Evolutionary conservation across 2,113 vertebrate species (phyloP), one percentile per base, ranked within the genome.

Genomic region (Syngnathoides biaculeatus): DNA sequence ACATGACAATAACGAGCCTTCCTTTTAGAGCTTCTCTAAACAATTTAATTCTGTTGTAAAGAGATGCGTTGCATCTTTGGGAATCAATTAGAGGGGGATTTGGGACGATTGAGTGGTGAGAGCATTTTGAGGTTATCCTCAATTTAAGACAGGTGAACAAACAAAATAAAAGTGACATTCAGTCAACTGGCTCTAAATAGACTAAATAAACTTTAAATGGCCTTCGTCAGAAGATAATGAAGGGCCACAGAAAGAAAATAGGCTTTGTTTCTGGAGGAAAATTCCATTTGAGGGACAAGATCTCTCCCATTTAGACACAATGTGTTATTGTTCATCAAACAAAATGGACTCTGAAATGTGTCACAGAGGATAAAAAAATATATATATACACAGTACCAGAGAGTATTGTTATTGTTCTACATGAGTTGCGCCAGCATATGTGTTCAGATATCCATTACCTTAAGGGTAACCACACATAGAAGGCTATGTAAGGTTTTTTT

Each of bases 101-200:
- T n/a, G n/a, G n/a, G n/a, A n/a, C n/a, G n/a, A n/a, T n/a, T n/a
- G n/a, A n/a, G n/a, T n/a, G n/a, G n/a, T n/a, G n/a, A 26, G 1
- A 43, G 60, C 20, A 14, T 39, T 42, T 11, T 9, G 40, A 63
- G 42, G n/a, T 80, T 68, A 65, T 69, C 63, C 72, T 68, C 67
- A 61, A 75, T 56, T 53, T 64, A 20, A 77, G 67, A 79, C 84
- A 87, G 74, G 79, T 80, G 72, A 78, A 13, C 6, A 6, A 69
- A 73, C 74, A 67, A 30, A 81, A 83, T 75, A 63, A 77, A 79
- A 75, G 73, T 24, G 64, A 84, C 71, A 70, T 78, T 77, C 68
- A 63, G 30, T 66, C 40, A 73, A 82, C 48, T 69, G 60, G 50
- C 69, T 53, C 45, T 64, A 76, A 79, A 78, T 73, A 0, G 4